Conservation (phyloP, 2,113 vertebrate genomes). For the Pao palembangensis region DNA sequence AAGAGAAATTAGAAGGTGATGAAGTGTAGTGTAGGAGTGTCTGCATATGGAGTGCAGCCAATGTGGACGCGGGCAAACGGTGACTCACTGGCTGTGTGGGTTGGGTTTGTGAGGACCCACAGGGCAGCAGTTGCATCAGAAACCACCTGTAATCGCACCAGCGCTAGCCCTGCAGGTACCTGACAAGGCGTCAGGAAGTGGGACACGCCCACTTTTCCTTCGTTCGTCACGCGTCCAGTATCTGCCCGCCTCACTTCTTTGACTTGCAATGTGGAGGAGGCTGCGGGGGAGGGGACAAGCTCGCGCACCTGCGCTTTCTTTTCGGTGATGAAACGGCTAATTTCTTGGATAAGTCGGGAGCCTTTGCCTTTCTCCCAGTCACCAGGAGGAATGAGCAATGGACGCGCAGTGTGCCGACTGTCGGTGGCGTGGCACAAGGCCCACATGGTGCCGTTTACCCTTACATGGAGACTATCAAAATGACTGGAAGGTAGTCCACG, state of each 20-base stretch:
- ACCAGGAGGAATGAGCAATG: conserved; percentile 53
- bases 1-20: conserved; percentile 47
- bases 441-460: conserved; percentile 41
- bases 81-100: conserved; percentile 62
- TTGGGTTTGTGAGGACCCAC: conserved; percentile 39
- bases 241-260: conserved; percentile 11
- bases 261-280: conserved; percentile 36
- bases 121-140: conserved; percentile 35
- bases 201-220: conserved; percentile 4
- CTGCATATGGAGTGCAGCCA: conserved; percentile 48
- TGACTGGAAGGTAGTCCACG: neutral
- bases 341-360: conserved; percentile 60
- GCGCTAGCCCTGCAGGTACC: conserved; percentile 24
- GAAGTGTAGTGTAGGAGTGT: conserved; percentile 47
- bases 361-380: conserved; percentile 38
- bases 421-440: conserved; percentile 31
- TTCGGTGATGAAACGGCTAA: conserved; percentile 54
- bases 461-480: neutral
- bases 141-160: conserved; percentile 26
- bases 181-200: conserved; percentile 14
- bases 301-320: conserved; percentile 29
- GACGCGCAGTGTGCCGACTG: conserved; percentile 39
- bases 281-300: conserved; percentile 38
- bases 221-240: neutral
- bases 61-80: conserved; percentile 37